Base-by-base conservation (phyloP, 1,140 invertebrate genomes). In the Penaeus japonicus region DNA sequence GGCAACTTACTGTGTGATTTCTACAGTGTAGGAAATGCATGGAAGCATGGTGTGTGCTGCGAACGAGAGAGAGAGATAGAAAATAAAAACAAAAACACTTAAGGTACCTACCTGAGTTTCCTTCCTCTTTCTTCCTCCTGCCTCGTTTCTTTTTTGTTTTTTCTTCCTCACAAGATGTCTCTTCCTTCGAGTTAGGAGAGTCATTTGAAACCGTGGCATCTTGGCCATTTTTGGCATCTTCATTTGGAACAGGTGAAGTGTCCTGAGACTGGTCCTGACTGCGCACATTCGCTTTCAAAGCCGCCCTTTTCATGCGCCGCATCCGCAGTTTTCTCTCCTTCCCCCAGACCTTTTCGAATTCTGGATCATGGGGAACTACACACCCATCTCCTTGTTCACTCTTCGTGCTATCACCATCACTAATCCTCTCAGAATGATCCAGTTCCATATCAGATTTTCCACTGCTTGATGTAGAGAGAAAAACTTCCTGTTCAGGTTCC, bases 121-220 rank as follows among this genome's bases (percentile, higher is more conserved):
- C 54, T 75, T 80, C 77, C n/a, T 57, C 57, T 77, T 53, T 86
- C 20, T 86, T 57, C n/a, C 32, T 86, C 54, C 55, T 35, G 20
- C n/a, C 18, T 62, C 57, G 32, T 22, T 65, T 78, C 57, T 79
- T 75, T 39, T 65, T 86, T 59, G 55, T 57, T 35, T 86, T 86
- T 39, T 86, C 55, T 15, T 83, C 57, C 79, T 65, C 79, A n/a
- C 62, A 39, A 7, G 55, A 32, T 62, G 35, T 5, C 24, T 79
- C 54, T 62, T 62, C 24, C 15, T 62, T 79, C 12, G 75, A n/a
- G 20, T 10, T 12, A 80, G 54, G 55, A 0, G 55, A 30, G 4
- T 80, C 57, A 18, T 30, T 20, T 24, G 55, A 57, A 32, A 53
- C 15, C 24, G 27, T n/a, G 18, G 75, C 22, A 18, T 53, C 30